phyloP scores from a whole-genome alignment of 2,888 invertebrate genomes.

The Ennomos fuscantarius region DNA sequence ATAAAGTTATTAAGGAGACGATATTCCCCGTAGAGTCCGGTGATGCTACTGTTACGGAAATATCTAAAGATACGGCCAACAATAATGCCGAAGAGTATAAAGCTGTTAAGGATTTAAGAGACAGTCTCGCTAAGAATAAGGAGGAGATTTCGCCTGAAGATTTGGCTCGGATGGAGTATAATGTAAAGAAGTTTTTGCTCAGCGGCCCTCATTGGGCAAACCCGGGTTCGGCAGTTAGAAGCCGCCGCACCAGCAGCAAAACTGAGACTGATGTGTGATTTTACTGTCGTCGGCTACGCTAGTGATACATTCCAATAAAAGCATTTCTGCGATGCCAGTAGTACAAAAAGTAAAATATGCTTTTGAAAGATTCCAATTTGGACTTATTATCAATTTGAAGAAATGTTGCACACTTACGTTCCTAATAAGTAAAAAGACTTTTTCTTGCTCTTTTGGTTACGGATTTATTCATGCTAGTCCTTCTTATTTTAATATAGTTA shows the following conservation, averaged over 20 bases:
- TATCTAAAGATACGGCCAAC: constrained; percentile 65
- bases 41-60: constrained; percentile 69
- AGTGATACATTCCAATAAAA: constrained; percentile 45
- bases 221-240: constrained; percentile 59
- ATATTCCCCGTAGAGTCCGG: constrained; percentile 76
- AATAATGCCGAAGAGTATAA: constrained; percentile 57
- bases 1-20: constrained; percentile 71
- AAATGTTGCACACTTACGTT: constrained; percentile 35
- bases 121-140: constrained; percentile 62
- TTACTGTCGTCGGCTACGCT: constrained; percentile 55
- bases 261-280: constrained; percentile 84
- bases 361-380: constrained; percentile 17
- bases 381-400: constrained; percentile 8
- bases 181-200: constrained; percentile 90
- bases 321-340: constrained; percentile 3
- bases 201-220: constrained; percentile 81
- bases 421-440: constrained; percentile 38
- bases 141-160: constrained; percentile 82
- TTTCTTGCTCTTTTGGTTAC: constrained; percentile 23
- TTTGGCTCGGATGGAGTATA: constrained; percentile 90
- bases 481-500: constrained; percentile 21
- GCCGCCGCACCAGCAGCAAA: constrained; percentile 82
- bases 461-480: constrained; percentile 53
- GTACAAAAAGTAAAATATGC: constrained; percentile 3
- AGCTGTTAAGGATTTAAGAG: constrained; percentile 57